Evolutionary conservation across 2,113 vertebrate species (phyloP).

Genomic region (Odontophorus gujanensis): DNA sequence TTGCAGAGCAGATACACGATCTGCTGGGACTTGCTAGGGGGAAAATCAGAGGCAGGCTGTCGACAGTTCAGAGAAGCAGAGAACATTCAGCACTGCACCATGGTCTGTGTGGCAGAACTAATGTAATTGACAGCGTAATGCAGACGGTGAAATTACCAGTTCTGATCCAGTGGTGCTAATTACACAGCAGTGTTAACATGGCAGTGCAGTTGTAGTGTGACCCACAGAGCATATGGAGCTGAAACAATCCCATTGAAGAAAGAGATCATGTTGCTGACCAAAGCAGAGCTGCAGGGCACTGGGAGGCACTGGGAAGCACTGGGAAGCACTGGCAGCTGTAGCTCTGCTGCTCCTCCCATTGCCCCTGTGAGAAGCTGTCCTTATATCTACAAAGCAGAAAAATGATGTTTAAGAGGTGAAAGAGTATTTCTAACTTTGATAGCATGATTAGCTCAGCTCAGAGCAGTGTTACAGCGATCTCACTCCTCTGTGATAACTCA

Average conservation of each 20-base stretch:
- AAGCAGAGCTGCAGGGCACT: no score
- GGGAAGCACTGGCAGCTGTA: background rate
- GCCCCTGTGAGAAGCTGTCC: background rate
- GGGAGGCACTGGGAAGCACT: no score
- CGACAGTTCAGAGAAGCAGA: background rate
- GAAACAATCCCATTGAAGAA: background rate
- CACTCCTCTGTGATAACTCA: constrained; percentile 61
- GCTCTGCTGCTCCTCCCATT: background rate
- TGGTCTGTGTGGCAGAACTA: background rate
- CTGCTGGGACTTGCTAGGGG: background rate
- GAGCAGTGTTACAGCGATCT: constrained; percentile 43
- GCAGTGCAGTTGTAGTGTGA: background rate
- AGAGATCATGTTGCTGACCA: background rate
- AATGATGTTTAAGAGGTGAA: constrained; percentile 62
- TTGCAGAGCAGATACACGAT: background rate
- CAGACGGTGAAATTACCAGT: background rate
- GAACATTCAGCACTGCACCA: background rate
- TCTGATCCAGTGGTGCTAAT: background rate
- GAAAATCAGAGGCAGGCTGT: background rate
- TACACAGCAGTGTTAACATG: background rate
- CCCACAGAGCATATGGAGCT: background rate
- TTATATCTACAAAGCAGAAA: constrained; percentile 37
- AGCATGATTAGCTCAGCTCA: constrained; percentile 40
- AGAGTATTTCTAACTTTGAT: constrained; percentile 50
- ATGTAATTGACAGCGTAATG: background rate